These are phyloP conservation scores for Microcebus ravelobensis DNA, from an alignment of 2,113 vertebrate genomes.

Conservation along the genomic window DNA sequence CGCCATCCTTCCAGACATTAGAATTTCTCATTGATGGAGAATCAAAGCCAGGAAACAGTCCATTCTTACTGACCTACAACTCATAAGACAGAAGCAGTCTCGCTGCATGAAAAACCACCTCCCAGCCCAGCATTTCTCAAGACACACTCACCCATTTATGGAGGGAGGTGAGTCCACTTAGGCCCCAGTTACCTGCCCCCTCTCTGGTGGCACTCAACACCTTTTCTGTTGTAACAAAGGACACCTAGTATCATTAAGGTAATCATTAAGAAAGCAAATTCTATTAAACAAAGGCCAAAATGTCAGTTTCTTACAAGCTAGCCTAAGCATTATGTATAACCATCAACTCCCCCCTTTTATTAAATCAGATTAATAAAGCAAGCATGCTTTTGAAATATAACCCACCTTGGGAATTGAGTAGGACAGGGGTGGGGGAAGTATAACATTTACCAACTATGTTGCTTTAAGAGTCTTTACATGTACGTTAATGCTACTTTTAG, in stretches of 20 bases:
- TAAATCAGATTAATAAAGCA: slow-evolving; percentile 15
- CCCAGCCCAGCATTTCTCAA: neutral
- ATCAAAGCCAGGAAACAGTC: neutral
- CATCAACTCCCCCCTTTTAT: neutral
- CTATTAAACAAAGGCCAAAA: slow-evolving; percentile 25
- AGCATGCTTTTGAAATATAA: neutral
- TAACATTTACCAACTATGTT: neutral
- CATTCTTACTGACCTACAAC: neutral
- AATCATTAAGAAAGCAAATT: neutral
- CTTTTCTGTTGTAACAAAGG: neutral
- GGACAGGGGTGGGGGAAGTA: accelerated
- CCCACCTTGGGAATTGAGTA: neutral
- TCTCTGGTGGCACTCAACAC: neutral
- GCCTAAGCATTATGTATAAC: neutral
- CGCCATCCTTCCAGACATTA: neutral
- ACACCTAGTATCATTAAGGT: neutral
- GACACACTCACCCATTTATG: neutral
- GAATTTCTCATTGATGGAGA: neutral
- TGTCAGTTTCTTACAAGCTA: slow-evolving; percentile 31
- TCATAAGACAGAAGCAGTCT: neutral
- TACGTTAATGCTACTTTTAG: neutral
- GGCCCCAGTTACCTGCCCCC: neutral
- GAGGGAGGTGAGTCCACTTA: neutral
- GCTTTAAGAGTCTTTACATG: neutral
- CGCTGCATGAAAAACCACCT: neutral